phyloP scores from a whole-genome alignment of 1,140 invertebrate genomes.

The Atta texana region DNA sequence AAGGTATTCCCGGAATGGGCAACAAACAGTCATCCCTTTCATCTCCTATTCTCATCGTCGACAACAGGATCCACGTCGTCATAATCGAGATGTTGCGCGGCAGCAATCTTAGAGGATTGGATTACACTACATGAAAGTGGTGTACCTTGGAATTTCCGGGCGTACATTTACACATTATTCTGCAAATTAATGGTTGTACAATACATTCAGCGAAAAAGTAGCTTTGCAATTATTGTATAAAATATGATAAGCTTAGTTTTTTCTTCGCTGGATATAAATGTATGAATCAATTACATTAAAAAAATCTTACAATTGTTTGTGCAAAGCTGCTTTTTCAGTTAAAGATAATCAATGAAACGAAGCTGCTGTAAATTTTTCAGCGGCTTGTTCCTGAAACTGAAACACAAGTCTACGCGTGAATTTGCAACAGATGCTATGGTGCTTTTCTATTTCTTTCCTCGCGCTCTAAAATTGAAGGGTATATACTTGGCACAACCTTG shows the following conservation, averaged over 20 bases:
- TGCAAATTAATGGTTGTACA: slow-evolving; percentile 32
- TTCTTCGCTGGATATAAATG: no score
- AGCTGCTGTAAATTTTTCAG: not conserved
- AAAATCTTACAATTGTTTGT: no score
- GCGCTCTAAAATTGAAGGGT: not conserved
- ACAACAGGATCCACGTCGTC: not conserved
- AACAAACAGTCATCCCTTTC: slow-evolving; percentile 47
- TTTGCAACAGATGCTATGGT: not conserved
- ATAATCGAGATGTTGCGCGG: not conserved
- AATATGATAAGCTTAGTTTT: no score
- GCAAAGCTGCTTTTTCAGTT: no score
- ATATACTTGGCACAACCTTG: not conserved
- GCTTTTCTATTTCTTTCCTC: not conserved
- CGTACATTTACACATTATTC: not conserved
- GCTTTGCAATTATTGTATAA: no score
- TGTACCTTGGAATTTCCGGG: not conserved
- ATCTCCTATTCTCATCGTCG: slow-evolving; percentile 32
- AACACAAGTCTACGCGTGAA: not conserved
- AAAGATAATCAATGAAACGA: not conserved
- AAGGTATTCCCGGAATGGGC: slow-evolving; percentile 79
- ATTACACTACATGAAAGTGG: slow-evolving; percentile 7
- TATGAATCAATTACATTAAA: no score
- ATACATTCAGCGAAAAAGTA: no score
- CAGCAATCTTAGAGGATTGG: not conserved
- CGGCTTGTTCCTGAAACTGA: not conserved